phyloP scores from a whole-genome alignment of 2,113 vertebrate species.

The Scortum barcoo region DNA sequence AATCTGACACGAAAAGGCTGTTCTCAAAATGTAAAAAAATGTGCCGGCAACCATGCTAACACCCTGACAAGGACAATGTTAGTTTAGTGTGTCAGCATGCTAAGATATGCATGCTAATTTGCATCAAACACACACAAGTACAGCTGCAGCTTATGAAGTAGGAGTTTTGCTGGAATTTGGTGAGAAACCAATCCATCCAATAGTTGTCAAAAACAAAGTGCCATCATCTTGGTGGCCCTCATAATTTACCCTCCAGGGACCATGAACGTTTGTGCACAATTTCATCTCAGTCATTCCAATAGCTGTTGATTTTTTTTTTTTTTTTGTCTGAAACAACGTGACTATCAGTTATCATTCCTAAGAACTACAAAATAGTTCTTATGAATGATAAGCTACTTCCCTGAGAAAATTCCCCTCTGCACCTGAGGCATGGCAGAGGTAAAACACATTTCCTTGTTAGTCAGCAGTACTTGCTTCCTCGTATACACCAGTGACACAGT shows the following conservation, averaged over 20 bases:
- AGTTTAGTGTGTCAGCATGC: no score
- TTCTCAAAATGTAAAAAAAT: not conserved
- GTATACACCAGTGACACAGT: not conserved
- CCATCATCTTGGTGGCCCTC: no score
- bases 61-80: no score
- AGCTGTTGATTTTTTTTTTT: not conserved
- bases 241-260: not conserved
- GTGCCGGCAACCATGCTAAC: no score
- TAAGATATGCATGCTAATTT: no score
- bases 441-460: slow-evolving; percentile 12
- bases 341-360: no score
- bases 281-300: not conserved
- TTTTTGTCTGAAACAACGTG: not conserved
- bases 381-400: slow-evolving; percentile 7
- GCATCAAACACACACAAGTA: no score
- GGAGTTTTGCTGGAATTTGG: not conserved
- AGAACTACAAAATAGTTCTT: no score
- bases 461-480: not conserved
- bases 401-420: slow-evolving; percentile 15
- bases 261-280: not conserved
- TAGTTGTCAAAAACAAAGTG: no score
- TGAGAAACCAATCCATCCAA: no score
- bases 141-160: no score
- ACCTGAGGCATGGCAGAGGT: slow-evolving; percentile 12
- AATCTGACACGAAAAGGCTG: not conserved